Evolutionary conservation across 2,888 invertebrate species (phyloP), one percentile per base, ranked within the genome.

Genomic region (Acronicta aceris): DNA sequence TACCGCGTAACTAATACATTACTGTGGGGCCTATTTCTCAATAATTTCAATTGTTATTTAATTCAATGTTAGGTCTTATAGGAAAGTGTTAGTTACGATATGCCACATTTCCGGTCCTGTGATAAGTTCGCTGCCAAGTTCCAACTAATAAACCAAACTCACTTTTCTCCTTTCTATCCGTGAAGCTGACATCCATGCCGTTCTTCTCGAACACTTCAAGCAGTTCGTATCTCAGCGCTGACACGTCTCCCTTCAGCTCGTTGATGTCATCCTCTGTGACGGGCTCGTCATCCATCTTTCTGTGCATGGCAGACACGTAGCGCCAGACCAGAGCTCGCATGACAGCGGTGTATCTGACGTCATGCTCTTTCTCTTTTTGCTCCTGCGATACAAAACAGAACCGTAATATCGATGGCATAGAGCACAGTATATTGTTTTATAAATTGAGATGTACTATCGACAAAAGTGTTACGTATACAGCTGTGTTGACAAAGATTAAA

Each of bases 261-360:
- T 98, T 99, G 65, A 99, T 96, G 79, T 98, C 91, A 78, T 99
- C 99, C 87, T 99, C 99, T 0, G 98, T 98, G 0, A 99, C 98
- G 0, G 97, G 96, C 52, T 97, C 97, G 76, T 97, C 97, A 76
- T 98, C 98, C 83, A 96, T 96, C 85, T 96, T 96, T 45, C 97
- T 95, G 83, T 99, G 98, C 95, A 97, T 97, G 13, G 97, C 96
- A 9, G 98, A 97, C 9, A 99, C 97, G 90, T 99, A 99, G 0
- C 99, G 96, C 97, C 98, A 99, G 27, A 99, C 98, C 16, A 99
- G 90, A 1, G 98, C 97, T 27, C 97, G 95, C 97, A 98, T 98
- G 2, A 99, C 98, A 0, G 96, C 96, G 2, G 96, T 96, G 83
- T 98, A 97, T 47, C 96, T 95, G 51, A 96, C 96, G 75, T 97